Base-by-base conservation (phyloP, 2,888 invertebrate genomes). In the Phania funesta region DNA sequence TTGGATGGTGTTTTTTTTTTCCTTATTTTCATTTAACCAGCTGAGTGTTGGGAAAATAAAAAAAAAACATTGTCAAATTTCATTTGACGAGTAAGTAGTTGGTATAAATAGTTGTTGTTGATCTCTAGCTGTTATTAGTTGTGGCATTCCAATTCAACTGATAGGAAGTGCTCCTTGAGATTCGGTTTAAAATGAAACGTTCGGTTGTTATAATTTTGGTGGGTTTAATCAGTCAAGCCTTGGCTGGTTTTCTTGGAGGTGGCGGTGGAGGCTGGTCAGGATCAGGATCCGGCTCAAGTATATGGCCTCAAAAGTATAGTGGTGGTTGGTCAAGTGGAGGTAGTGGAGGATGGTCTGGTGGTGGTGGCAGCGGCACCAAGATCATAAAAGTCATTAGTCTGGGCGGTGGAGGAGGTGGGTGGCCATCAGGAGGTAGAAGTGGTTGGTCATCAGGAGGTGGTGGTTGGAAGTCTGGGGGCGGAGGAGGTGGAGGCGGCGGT, bases 381-480 rank as follows among this genome's bases (percentile, higher is more conserved):
- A 58, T 82, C 3, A 46, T 82, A 29, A 82, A 83, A 74, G 35
- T 82, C 26, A 78, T 82, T 18, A 67, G 75, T 38, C 48, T 75
- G 6, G 75, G 78, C 0, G 75, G 80, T 8, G 71, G 74, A 1
- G 82, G 84, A 13, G 84, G 84, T n/a, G 84, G 85, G 74, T 89
- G 89, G 88, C 86, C 83, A 29, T 64, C 80, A 0, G 52, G 38
- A 35, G 84, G 83, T 11, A 79, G 84, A 38, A 82, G 85, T 6
- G 81, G 87, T 38, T 70, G 70, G 70, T 48, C 70, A 1, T 74
- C 74, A 2, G 74, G 74, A n/a, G 85, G 86, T 35, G 84, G 85
- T 74, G 86, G 86, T 32, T 87, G 88, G 82, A 84, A 84, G 65
- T 84, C 83, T 58, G 84, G 83, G 7, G 84, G 84, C 8, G 83